These are phyloP conservation scores for Anagrus nilaparvatae DNA, from an alignment of 1,140 invertebrate genomes.

Conservation along the genomic window DNA sequence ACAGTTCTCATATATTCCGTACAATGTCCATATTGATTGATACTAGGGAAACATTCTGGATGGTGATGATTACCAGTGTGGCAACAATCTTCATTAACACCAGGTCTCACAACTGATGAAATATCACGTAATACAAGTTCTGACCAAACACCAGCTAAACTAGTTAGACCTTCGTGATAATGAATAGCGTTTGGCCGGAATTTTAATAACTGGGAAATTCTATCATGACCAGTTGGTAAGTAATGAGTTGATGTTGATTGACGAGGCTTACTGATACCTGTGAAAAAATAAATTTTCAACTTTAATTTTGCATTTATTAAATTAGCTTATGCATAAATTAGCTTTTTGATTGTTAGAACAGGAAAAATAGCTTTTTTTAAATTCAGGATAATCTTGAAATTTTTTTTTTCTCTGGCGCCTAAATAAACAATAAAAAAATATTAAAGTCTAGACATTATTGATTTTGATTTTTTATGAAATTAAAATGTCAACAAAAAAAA, in stretches of 20 bases:
- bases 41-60: conserved; percentile 45
- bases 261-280: conserved; percentile 51
- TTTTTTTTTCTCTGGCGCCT: too few species aligned
- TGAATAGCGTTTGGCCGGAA: conserved; percentile 39
- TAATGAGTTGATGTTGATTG: conserved; percentile 41
- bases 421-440: too few species aligned
- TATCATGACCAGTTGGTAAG: background rate
- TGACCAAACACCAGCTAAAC: conserved; percentile 70
- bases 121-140: conserved; percentile 71
- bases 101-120: conserved; percentile 52
- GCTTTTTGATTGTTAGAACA: too few species aligned
- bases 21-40: conserved; percentile 38
- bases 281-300: conserved; percentile 6
- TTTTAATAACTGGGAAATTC: background rate
- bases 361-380: too few species aligned
- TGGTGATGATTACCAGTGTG: conserved; percentile 24
- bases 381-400: too few species aligned
- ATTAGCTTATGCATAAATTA: too few species aligned
- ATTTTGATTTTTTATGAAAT: too few species aligned
- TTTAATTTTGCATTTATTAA: too few species aligned
- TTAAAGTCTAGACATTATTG: too few species aligned
- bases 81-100: conserved; percentile 31
- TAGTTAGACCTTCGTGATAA: conserved; percentile 60
- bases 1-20: conserved; percentile 67
- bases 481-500: too few species aligned